Evolutionary conservation across 2,888 invertebrate species (phyloP), one percentile per base, ranked within the genome.

Genomic region (Hermaeophaga mercurialis): DNA sequence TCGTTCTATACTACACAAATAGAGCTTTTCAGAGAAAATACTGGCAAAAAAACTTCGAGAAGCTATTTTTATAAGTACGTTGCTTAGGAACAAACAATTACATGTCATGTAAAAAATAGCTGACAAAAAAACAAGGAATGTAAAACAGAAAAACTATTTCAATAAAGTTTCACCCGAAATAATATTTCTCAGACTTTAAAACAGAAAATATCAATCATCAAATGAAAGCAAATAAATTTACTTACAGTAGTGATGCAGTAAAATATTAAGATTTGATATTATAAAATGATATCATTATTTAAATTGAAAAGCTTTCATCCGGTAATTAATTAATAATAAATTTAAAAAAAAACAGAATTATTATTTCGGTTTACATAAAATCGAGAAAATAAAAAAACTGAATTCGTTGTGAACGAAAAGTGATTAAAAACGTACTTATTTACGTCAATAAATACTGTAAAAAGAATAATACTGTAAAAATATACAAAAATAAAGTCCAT

Each of bases 401-500:
- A n/a, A 56, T 58, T 64, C 61, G 63, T 62, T 64, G 64, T 63
- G 48, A 63, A 59, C 56, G 36, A 61, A 61, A 62, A 43, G 12
- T 24, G 14, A 56, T 59, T 58, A 57, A 60, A 63, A 62, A 65
- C 67, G 66, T 63, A 66, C 64, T 64, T 59, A 65, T 54, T 24
- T 54, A 62, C 58, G 47, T 59, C 47, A 69, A 70, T 67, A 69
- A 70, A 70, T 70, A 70, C 66, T 67, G 66, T 67, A 64, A 62
- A 65, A 66, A 56, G 61, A 66, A 66, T 66, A 66, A 71, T 71
- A 71, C 71, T 73, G 71, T 70, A 70, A 70, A 68, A 71, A 70
- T 69, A 64, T 70, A 70, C 67, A 70, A 68, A 68, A 70, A 69
- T 66, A 70, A 65, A 66, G 59, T 64, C 58, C 54, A 58, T 64